phyloP scores from a whole-genome alignment of 2,797 vertebrate genomes.

The Brachyalestes nurse region DNA sequence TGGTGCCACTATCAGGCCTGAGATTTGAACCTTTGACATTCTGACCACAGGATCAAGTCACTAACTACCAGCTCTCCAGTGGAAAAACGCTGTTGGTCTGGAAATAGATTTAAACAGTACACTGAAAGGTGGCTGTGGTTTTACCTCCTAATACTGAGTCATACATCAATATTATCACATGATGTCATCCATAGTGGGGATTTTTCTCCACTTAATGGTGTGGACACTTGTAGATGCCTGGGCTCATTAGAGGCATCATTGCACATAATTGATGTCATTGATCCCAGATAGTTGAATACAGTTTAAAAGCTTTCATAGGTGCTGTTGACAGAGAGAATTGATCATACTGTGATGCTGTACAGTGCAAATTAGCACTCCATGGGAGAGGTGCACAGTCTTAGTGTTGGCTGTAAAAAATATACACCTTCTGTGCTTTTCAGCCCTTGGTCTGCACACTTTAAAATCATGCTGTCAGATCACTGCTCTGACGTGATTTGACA shows the following conservation, averaged over 20 bases:
- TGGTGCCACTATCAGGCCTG: too few relatives aligned
- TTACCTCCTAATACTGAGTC: neutral
- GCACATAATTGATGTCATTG: neutral
- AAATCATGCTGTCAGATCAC: neutral
- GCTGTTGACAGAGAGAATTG: neutral
- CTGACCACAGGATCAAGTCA: too few relatives aligned
- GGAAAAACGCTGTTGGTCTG: neutral
- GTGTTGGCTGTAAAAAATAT: neutral
- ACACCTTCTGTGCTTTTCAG: conserved; percentile 8
- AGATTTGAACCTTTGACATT: too few relatives aligned
- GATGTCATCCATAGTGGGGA: neutral
- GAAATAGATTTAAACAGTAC: neutral
- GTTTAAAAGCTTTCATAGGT: neutral
- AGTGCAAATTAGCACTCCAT: neutral
- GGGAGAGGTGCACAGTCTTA: neutral
- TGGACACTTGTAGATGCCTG: neutral
- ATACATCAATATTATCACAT: neutral
- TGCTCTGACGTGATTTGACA: neutral
- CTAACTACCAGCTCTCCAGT: too few relatives aligned
- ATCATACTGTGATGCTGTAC: conserved; percentile 10
- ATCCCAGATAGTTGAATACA: neutral
- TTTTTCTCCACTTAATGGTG: neutral
- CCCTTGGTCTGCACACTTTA: neutral
- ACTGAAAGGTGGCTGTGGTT: neutral
- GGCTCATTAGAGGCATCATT: neutral